A percentile compares a stretch with the other conserved stretches of the same genome.
Evolutionary conservation across 2,888 invertebrate species (phyloP).

Genomic region (Syritta pipiens): DNA sequence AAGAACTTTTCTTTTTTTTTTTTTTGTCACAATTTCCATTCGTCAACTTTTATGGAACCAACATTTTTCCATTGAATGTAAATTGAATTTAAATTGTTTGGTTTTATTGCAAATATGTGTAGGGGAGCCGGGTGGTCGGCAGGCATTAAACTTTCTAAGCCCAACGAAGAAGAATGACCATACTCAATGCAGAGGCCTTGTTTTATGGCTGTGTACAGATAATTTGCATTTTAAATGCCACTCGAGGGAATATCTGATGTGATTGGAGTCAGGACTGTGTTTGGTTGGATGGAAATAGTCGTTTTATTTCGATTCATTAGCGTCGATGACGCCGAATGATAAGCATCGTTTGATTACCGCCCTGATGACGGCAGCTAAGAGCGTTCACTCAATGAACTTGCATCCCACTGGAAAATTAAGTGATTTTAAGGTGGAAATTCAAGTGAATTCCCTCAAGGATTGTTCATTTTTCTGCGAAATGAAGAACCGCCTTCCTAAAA

Average conservation of each 20-base stretch:
- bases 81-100: conserved; percentile 55
- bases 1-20: conserved; percentile 5
- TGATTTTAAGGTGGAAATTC: too few species aligned
- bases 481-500: too few species aligned
- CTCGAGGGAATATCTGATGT: conserved; percentile 34
- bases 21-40: conserved; percentile 29
- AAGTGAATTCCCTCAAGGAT: too few species aligned
- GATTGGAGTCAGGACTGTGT: not conserved
- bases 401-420: too few species aligned
- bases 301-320: too few species aligned
- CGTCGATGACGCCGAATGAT: too few species aligned
- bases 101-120: conserved; percentile 42
- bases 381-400: too few species aligned
- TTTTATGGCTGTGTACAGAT: conserved; percentile 39
- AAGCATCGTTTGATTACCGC: too few species aligned
- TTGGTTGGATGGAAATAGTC: not conserved
- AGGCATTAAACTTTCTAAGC: conserved; percentile 14
- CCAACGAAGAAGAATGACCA: conserved; percentile 16
- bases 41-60: conserved; percentile 45
- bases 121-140: not conserved
- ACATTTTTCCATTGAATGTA: conserved; percentile 49
- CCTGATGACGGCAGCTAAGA: too few species aligned
- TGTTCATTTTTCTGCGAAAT: too few species aligned
- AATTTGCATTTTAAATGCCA: conserved; percentile 60
- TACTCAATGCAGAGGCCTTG: conserved; percentile 3